A percentile compares a stretch with the other conserved stretches of the same genome.
Conservation (phyloP, 2,797 vertebrate genomes). For the Catharus ustulatus region DNA sequence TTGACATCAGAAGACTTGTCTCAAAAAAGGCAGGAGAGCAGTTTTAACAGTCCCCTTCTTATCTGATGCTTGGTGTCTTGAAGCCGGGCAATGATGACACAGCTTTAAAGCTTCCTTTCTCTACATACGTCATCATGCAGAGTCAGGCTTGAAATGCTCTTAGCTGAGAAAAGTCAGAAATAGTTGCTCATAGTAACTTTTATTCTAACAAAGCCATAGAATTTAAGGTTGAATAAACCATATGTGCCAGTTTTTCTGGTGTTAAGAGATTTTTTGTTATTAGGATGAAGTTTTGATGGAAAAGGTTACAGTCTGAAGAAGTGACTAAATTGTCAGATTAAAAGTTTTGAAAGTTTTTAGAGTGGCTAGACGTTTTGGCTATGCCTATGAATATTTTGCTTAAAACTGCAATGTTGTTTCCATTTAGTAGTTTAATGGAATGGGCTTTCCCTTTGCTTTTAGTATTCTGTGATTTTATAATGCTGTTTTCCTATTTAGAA, state of each 20-base stretch:
- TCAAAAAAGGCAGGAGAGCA: background rate
- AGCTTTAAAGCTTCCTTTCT: background rate
- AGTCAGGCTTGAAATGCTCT: background rate
- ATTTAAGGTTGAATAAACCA: background rate
- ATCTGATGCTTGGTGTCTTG: background rate
- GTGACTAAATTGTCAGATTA: background rate
- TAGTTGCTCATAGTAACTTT: background rate
- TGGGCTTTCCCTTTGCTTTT: background rate
- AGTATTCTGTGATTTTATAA: background rate
- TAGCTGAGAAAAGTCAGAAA: background rate
- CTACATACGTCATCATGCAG: background rate
- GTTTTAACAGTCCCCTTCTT: background rate
- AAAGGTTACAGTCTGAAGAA: background rate
- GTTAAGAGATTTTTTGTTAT: background rate
- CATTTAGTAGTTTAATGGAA: background rate
- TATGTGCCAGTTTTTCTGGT: background rate
- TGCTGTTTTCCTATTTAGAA: background rate
- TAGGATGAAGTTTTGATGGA: background rate
- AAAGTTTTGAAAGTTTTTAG: background rate
- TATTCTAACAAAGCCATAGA: background rate
- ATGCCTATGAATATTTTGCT: background rate
- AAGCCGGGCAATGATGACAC: background rate
- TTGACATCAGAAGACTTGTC: background rate
- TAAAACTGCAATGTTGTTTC: background rate
- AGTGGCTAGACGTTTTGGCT: background rate